phyloP scores from a whole-genome alignment of 2,797 vertebrate species.

The Alca torda region DNA sequence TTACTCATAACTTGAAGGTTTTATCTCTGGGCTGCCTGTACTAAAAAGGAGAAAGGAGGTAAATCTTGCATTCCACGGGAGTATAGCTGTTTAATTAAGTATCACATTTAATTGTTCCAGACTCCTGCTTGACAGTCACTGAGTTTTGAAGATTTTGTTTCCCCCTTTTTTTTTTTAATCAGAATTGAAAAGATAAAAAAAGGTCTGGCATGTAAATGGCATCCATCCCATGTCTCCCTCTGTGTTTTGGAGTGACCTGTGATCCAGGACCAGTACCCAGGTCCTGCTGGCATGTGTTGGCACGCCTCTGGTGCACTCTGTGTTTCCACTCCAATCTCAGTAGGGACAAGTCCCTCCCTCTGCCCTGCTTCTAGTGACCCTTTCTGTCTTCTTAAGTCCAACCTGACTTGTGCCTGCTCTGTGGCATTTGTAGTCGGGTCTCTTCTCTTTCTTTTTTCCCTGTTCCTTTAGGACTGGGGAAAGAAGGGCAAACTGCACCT shows the following conservation, averaged over 20 bases:
- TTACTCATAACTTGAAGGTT: slow-evolving; percentile 70
- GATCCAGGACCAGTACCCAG: neutral
- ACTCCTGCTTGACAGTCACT: neutral
- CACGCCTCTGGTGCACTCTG: neutral
- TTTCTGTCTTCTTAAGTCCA: neutral
- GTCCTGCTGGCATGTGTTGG: neutral
- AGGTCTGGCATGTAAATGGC: neutral
- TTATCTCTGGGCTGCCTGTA: slow-evolving; percentile 60
- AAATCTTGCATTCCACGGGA: slow-evolving; percentile 33
- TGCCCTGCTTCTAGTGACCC: neutral
- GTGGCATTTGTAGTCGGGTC: neutral
- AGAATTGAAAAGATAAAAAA: neutral
- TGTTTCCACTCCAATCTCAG: neutral
- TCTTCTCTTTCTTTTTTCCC: neutral
- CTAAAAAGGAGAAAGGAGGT: slow-evolving; percentile 23
- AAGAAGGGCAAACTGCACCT: neutral
- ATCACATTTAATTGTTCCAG: slow-evolving; percentile 64
- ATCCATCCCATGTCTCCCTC: neutral
- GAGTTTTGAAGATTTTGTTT: neutral
- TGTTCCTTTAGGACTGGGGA: neutral
- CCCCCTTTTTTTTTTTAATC: neutral
- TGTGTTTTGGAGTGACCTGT: neutral
- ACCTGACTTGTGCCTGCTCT: neutral
- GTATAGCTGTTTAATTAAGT: slow-evolving; percentile 72
- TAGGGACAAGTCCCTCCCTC: neutral